A percentile compares a stretch with the other conserved stretches of the same genome.
phyloP scores from a whole-genome alignment of 2,113 vertebrate species.

The Toxotes jaculatrix region DNA sequence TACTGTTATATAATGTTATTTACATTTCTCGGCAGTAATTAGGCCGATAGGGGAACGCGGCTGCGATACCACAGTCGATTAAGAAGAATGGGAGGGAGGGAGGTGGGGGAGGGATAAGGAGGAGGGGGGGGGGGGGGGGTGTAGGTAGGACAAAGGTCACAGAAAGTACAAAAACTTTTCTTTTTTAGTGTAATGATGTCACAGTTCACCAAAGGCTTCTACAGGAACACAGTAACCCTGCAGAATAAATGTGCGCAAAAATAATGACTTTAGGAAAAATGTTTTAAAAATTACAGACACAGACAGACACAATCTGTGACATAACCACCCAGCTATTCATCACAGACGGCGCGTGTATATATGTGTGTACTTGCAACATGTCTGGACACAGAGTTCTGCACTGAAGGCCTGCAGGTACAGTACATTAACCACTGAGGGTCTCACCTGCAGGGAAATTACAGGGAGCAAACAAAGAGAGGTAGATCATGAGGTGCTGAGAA shows the following conservation, averaged over 20 bases:
- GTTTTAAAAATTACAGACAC: too few relatives aligned
- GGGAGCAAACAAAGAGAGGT: too few relatives aligned
- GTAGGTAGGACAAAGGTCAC: conserved; percentile 63
- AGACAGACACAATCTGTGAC: not conserved
- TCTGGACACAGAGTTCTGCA: not conserved
- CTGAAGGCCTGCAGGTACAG: not conserved
- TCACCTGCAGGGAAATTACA: too few relatives aligned
- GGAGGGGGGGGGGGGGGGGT: not conserved
- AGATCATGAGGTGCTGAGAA: too few relatives aligned
- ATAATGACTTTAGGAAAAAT: too few relatives aligned
- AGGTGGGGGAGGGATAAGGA: not conserved
- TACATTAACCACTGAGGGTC: not conserved
- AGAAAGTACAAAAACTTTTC: conserved; percentile 35
- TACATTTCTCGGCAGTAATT: conserved; percentile 90
- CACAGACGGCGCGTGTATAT: not conserved
- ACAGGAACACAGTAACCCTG: too few relatives aligned
- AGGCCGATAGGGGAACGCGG: conserved; percentile 88
- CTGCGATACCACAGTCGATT: conserved; percentile 90
- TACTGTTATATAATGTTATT: conserved; percentile 89
- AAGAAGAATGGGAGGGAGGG: conserved; percentile 54
- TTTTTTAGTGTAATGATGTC: conserved; percentile 16
- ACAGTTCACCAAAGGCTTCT: not conserved
- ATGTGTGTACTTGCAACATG: not conserved
- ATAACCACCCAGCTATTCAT: not conserved
- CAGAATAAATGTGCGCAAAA: too few relatives aligned